Evolutionary conservation across 2,113 vertebrate species (phyloP).

Genomic region (Turdus rufiventris): DNA sequence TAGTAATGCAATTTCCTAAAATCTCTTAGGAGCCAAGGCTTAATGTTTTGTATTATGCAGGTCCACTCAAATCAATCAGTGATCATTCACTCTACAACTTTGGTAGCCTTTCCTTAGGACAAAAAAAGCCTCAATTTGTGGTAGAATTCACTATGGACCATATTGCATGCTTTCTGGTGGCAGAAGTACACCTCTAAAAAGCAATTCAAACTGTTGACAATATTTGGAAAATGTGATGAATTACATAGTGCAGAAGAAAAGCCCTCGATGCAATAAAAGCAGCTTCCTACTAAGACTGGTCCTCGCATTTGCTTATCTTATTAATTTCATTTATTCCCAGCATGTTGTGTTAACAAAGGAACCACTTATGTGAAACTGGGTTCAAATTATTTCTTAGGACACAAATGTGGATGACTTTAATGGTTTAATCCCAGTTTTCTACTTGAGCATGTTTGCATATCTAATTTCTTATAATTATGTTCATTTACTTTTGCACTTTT

Average conservation of each 20-base stretch:
- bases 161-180: not conserved
- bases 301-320: not conserved
- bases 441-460: not conserved
- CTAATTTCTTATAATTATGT: not conserved
- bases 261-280: not conserved
- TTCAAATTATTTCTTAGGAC: not conserved
- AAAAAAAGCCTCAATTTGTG: not conserved
- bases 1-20: not conserved
- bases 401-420: not conserved
- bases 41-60: not conserved
- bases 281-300: not conserved
- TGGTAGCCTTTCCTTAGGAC: not conserved
- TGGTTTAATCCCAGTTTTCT: not conserved
- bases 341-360: not conserved
- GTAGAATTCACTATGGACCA: not conserved
- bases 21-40: not conserved
- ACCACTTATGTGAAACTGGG: accelerated
- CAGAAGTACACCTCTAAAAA: not conserved
- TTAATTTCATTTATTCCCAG: not conserved
- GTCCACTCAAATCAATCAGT: not conserved
- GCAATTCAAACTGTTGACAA: not conserved
- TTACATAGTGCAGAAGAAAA: not conserved
- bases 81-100: not conserved
- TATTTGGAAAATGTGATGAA: not conserved
- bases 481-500: not conserved